Percentiles rank a stretch among this genome's conserved stretches.
These are phyloP conservation scores for Quadriops clusia DNA, from an alignment of 2,888 invertebrate species.

Conservation along the genomic window DNA sequence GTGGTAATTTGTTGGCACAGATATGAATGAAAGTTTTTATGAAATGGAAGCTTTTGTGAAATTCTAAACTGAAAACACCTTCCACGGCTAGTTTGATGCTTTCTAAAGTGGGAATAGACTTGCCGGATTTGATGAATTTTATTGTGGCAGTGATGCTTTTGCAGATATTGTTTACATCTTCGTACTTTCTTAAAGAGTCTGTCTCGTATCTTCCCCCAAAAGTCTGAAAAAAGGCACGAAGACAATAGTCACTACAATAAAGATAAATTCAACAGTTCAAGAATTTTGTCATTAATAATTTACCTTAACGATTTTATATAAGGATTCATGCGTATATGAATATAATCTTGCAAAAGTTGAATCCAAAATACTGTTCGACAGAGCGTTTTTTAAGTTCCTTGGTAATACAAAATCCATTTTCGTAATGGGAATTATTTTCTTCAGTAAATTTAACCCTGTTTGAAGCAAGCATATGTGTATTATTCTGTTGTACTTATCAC, in stretches of 20 bases:
- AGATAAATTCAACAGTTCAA: neutral
- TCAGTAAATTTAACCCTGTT: slow-evolving; percentile 32
- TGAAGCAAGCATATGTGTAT: slow-evolving; percentile 39
- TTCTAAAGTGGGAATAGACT: slow-evolving; percentile 24
- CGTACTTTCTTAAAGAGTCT: slow-evolving; percentile 33
- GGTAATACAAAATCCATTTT: slow-evolving; percentile 36
- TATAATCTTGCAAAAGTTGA: slow-evolving; percentile 37
- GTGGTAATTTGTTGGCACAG: slow-evolving; percentile 24
- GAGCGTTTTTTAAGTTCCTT: slow-evolving; percentile 34
- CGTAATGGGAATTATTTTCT: slow-evolving; percentile 34
- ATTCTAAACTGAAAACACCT: slow-evolving; percentile 44
- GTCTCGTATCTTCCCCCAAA: slow-evolving; percentile 31
- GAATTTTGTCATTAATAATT: slow-evolving; percentile 10
- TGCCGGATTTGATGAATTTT: slow-evolving; percentile 33
- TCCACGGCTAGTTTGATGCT: slow-evolving; percentile 40
- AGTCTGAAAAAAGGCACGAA: slow-evolving; percentile 26
- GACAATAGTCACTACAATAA: neutral
- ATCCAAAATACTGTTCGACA: slow-evolving; percentile 37
- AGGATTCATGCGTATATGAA: slow-evolving; percentile 33
- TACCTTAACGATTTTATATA: slow-evolving; percentile 39
- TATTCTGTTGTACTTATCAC: slow-evolving; percentile 27
- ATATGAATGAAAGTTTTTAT: slow-evolving; percentile 33
- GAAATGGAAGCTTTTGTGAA: slow-evolving; percentile 45
- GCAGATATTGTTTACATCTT: slow-evolving; percentile 34
- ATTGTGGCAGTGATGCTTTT: slow-evolving; percentile 39